A percentile compares a stretch with the other conserved stretches of the same genome.
phyloP scores from a whole-genome alignment of 2,888 invertebrate species.

The Ormyrus nitidulus region DNA sequence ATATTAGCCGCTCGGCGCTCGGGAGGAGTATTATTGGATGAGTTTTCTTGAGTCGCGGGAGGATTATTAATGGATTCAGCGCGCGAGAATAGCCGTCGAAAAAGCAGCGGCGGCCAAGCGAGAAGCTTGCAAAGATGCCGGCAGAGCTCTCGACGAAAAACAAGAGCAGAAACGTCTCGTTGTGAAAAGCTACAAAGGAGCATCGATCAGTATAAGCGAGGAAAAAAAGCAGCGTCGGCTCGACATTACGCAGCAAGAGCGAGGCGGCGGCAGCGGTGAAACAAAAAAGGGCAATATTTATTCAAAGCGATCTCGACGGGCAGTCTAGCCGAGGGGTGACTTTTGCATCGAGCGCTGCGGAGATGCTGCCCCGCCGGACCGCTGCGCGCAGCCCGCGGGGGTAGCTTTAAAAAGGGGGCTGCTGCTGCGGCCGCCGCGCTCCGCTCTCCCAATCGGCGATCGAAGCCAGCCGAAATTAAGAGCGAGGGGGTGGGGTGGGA shows the following conservation, averaged over 20 bases:
- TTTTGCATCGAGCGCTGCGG: conserved; percentile 28
- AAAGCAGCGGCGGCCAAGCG: too few species aligned
- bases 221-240: neutral
- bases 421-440: neutral
- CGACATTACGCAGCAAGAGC: neutral
- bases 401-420: conserved; percentile 43
- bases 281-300: conserved; percentile 49
- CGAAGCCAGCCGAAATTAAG: conserved; percentile 42
- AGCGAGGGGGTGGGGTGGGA: neutral
- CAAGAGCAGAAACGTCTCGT: too few species aligned
- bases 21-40: too few species aligned
- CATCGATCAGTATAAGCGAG: too few species aligned
- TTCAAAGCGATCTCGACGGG: conserved; percentile 39
- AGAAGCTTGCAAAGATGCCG: too few species aligned
- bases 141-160: too few species aligned
- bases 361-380: conserved; percentile 8
- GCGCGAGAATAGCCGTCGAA: too few species aligned
- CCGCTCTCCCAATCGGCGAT: conserved; percentile 25
- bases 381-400: neutral
- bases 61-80: too few species aligned
- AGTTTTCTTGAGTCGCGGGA: too few species aligned
- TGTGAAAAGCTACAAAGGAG: too few species aligned
- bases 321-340: conserved; percentile 48
- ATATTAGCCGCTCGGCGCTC: too few species aligned
- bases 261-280: neutral